A percentile compares a stretch with the other conserved stretches of the same genome.
Conservation (phyloP, 1,140 invertebrate species). For the Sesamia nonagrioides region DNA sequence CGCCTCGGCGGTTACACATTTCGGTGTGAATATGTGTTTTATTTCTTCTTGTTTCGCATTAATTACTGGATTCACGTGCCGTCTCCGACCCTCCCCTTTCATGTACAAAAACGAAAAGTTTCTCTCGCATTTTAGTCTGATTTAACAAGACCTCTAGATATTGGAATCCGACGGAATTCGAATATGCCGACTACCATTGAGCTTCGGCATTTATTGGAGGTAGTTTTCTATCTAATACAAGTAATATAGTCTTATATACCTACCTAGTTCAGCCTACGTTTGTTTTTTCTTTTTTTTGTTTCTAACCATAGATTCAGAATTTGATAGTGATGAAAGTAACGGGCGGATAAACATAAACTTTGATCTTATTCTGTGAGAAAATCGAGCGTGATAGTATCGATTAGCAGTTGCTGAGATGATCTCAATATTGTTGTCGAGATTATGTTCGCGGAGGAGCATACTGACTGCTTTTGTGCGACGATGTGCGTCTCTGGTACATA, state of each 20-base stretch:
- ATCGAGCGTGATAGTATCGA: background rate
- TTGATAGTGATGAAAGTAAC: constrained; percentile 2
- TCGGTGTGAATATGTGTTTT: constrained; percentile 60
- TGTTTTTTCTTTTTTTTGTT: background rate
- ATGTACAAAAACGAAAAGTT: constrained; percentile 62
- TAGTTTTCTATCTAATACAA: constrained; percentile 29
- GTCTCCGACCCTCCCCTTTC: constrained; percentile 50
- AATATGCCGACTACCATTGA: constrained; percentile 46
- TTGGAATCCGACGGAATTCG: constrained; percentile 49
- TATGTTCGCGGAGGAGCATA: background rate
- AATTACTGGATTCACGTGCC: constrained; percentile 60
- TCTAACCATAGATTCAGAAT: background rate
- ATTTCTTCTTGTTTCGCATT: constrained; percentile 67
- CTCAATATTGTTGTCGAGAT: background rate
- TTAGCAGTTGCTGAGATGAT: background rate
- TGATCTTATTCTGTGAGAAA: constrained; percentile 4
- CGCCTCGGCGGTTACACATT: constrained; percentile 57
- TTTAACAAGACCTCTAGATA: constrained; percentile 57
- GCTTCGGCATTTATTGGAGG: constrained; percentile 27
- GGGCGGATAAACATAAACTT: background rate
- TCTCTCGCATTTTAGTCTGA: constrained; percentile 48
- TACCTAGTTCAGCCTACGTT: background rate
- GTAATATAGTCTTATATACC: constrained; percentile 2
- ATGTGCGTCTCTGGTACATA: no score
- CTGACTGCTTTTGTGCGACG: background rate